Evolutionary conservation across 2,888 invertebrate species (phyloP), one percentile per base, ranked within the genome.

Genomic region (Trachelus stipa): DNA sequence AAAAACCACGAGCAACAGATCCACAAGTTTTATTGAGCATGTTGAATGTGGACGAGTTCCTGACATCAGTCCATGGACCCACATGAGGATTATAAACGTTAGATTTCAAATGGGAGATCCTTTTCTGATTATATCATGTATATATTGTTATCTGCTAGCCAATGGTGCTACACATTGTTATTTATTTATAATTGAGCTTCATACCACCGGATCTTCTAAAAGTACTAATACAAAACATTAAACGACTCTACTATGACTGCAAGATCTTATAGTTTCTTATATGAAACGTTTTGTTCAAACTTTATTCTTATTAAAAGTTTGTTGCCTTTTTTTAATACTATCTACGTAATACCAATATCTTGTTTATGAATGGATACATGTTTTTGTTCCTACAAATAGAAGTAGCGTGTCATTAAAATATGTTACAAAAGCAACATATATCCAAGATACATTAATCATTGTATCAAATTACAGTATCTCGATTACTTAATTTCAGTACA

Each of bases 21-120:
- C 87, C 88, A 0, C 85, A 86, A 81, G 73, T 80, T 4, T 79
- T 90, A 68, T 81, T 90, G 11, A 87, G 80, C 34, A 85, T 85
- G 76, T 76, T 89, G 73, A 84, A 89, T 77, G 75, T 90, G 34
- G 89, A 90, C 34, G 84, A 88, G 74, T 88, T 90, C 77, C 81
- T 90, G 34, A 86, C 87, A 30, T 80, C 83, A 12, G 86, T 90
- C 75, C 90, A 90, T 76, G 89, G 88, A 73, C 87, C 88, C 34
- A 83, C 81, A 11, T 88, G 81, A 85, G 15, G 23, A 56, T 56
- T 23, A 1, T 56, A 56, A 56, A 56, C 23, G 23, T 71, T 23
- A 23, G 31, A 74, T 73, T 35, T 56, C 23, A 56, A 74, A 12
- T 74, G n/a, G 15, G 30, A 23, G 37, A 40, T 40, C 3, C 37